A percentile compares a stretch with the other conserved stretches of the same genome.
These are phyloP conservation scores for Cygnus olor DNA, from an alignment of 2,797 vertebrate genomes.

Conservation along the genomic window DNA sequence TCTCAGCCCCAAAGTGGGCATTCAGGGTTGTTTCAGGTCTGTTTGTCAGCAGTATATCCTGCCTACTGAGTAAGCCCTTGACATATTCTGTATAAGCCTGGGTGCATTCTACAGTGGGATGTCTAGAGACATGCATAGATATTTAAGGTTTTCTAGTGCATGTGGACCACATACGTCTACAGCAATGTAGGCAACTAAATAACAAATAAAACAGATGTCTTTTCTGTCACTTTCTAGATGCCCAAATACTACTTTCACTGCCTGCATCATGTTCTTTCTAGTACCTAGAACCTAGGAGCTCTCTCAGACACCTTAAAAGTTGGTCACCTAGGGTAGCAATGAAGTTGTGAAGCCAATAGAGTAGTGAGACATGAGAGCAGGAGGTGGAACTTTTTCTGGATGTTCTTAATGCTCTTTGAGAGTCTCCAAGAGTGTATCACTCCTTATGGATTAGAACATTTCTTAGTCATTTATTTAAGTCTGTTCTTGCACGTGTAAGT, in stretches of 20 bases:
- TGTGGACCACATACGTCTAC: fast-evolving
- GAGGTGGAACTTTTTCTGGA: not conserved
- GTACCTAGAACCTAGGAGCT: not conserved
- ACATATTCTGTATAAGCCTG: not conserved
- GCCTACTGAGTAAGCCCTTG: not conserved
- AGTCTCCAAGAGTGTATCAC: not conserved
- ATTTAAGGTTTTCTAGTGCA: not conserved
- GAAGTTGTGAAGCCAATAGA: not conserved
- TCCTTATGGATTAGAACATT: not conserved
- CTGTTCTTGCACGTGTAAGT: not conserved
- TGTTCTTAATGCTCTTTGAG: not conserved
- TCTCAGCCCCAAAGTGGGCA: not conserved
- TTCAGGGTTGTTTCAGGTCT: not conserved
- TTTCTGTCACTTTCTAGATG: not conserved
- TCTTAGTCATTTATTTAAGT: not conserved
- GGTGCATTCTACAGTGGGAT: not conserved
- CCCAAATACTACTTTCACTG: not conserved
- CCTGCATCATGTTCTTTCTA: not conserved
- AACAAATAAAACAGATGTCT: not conserved
- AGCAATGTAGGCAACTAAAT: not conserved
- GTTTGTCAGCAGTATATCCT: not conserved
- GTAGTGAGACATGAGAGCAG: not conserved
- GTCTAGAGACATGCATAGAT: not conserved
- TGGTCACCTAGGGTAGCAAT: not conserved
- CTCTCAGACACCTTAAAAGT: not conserved